A percentile compares a stretch with the other conserved stretches of the same genome.
phyloP scores from a whole-genome alignment of 1,140 invertebrate species.

The Heliothis subflexa region DNA sequence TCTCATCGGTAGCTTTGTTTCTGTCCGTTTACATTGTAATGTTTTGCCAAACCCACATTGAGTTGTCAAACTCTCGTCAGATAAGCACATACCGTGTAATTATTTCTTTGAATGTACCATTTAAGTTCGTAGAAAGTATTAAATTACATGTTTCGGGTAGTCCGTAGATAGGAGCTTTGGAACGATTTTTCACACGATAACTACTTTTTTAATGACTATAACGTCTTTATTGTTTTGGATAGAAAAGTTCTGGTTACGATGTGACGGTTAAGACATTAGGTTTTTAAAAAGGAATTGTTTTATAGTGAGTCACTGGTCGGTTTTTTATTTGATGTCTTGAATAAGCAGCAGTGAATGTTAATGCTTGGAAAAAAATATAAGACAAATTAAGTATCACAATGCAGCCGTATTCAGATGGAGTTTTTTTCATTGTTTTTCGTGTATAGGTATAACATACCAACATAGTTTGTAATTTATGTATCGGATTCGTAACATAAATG shows the following conservation, averaged over 20 bases:
- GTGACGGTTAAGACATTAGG: constrained; percentile 25
- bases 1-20: constrained; percentile 54
- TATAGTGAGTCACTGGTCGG: neutral
- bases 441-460: neutral
- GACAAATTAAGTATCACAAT: too few relatives aligned
- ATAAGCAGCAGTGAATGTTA: too few relatives aligned
- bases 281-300: constrained; percentile 39
- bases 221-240: constrained; percentile 68
- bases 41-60: constrained; percentile 54
- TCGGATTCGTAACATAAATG: too few relatives aligned
- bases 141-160: constrained; percentile 71
- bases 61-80: constrained; percentile 54
- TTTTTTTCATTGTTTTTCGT: neutral
- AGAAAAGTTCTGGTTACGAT: constrained; percentile 18
- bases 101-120: constrained; percentile 52
- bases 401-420: neutral
- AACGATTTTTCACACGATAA: constrained; percentile 79
- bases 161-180: constrained; percentile 55
- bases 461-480: too few relatives aligned
- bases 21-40: constrained; percentile 49
- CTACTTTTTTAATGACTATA: constrained; percentile 58
- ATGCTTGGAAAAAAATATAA: too few relatives aligned
- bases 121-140: constrained; percentile 74
- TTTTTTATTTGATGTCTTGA: constrained; percentile 21
- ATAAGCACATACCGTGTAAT: constrained; percentile 50